Evolutionary conservation across 2,797 vertebrate species (phyloP).

Genomic region (Micromesistius poutassou): DNA sequence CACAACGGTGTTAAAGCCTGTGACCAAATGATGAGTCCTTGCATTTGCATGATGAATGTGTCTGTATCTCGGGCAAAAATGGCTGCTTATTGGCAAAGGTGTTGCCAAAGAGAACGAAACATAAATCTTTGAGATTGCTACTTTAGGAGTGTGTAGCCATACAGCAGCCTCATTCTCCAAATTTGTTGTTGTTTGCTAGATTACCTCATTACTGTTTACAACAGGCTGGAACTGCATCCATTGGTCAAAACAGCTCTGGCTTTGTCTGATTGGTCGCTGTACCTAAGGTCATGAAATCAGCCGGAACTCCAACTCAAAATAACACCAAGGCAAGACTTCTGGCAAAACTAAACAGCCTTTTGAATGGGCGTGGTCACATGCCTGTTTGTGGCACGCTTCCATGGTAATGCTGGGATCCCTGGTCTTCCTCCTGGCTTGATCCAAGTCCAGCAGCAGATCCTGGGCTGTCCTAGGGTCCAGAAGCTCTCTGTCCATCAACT

Average conservation of each 20-base stretch:
- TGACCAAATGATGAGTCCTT: too few relatives aligned
- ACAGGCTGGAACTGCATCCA: not conserved
- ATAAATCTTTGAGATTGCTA: too few relatives aligned
- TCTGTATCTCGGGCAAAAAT: too few relatives aligned
- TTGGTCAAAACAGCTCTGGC: not conserved
- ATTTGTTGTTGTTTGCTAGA: not conserved
- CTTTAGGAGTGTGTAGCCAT: not conserved
- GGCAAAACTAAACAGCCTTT: not conserved
- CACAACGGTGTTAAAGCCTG: too few relatives aligned
- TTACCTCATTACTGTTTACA: constrained; percentile 8
- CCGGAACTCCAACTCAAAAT: not conserved
- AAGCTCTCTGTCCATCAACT: constrained; percentile 82
- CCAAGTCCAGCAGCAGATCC: constrained; percentile 70
- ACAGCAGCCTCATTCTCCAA: not conserved
- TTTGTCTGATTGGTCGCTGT: not conserved
- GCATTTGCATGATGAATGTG: too few relatives aligned
- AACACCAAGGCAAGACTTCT: not conserved
- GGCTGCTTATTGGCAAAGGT: too few relatives aligned
- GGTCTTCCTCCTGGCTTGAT: constrained; percentile 61
- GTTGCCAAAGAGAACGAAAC: too few relatives aligned
- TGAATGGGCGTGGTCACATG: constrained; percentile 57
- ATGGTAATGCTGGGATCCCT: constrained; percentile 82
- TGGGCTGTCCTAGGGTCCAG: constrained; percentile 69
- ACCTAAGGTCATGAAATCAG: not conserved
- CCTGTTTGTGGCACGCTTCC: constrained; percentile 90